Base-by-base conservation (phyloP, 1,140 invertebrate species). In the Acromyrmex heyeri region DNA sequence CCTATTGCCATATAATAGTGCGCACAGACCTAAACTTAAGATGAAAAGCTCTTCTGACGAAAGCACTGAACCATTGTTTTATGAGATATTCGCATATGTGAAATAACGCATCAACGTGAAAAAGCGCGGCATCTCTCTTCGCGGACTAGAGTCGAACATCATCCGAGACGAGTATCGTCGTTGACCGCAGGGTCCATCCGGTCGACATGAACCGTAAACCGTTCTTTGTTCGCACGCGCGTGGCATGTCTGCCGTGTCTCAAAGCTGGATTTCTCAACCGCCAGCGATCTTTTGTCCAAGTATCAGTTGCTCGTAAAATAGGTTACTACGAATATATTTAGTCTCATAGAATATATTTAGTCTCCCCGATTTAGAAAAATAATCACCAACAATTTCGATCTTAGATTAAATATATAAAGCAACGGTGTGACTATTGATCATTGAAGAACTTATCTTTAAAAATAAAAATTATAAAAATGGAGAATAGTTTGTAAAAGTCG, bases 61-160 rank as follows among this genome's bases (percentile, higher is more conserved):
- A 85, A 86, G 85, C 86, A 72, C 81, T 55, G 78, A 55, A 24
- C 85, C 90, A 92, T 92, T 92, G 91, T 92, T 87, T 78, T 70
- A 87, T 82, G 75, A 90, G 91, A 91, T 88, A 86, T 91, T 92
- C 88, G 86, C 88, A 87, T 90, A 81, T 89, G 81, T 89, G 65
- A 87, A 87, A 91, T 91, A 90, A 91, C 87, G 57, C 61, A 62
- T 30, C 65, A 78, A 57, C 57, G 86, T 62, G 86, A 88, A 70
- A 78, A 86, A 50, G 27, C 57, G 57, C 62, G 44, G 75, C 62
- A 86, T 85, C 70, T 67, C 38, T 87, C 79, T 82, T 72, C 21
- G 72, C 24, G 65, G 18, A 12, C 44, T 27, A 55, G 6, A 69
- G 59, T 64, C 18, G 48, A 67, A 55, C 73, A 85, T 78, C 55